Evolutionary conservation across 2,888 invertebrate species (phyloP), one percentile per base, ranked within the genome.

Genomic region (Pammene fasciana): DNA sequence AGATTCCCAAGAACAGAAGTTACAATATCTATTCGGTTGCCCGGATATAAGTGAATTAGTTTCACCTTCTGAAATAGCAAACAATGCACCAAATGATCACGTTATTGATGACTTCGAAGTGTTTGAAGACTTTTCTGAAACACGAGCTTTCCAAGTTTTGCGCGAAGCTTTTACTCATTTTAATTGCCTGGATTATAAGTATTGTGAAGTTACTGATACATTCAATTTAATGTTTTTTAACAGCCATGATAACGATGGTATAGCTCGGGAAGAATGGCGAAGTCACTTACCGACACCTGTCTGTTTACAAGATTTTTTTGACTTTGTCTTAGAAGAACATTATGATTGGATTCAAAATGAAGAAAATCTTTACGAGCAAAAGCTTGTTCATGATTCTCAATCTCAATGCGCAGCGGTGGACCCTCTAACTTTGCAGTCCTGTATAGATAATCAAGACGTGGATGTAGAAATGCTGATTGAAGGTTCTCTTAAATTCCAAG

Each of bases 221-320:
- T 83, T 88, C 54, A 72, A 90, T 72, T 73, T 91, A 45, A 90
- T 92, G 91, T 90, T 91, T 75, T 89, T 81, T 73, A 92, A 92
- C 72, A 91, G 87, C 72, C 86, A 88, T 55, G 85, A 92, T 72
- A 79, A 78, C 34, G 87, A 90, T 45, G 89, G 89, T 1, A 82
- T 92, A 72, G 76, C 87, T 3, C 82, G 86, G 36, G 85, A 89
- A 50, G 90, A 91, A 75, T 93, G 93, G 93, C 86, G 90, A 9
- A 81, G 85, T 76, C 89, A 92, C 77, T 80, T 93, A 71, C 78
- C 87, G 6, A 94, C 94, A 50, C 90, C 93, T 5, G 77, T 94
- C 36, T 92, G 93, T 72, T 81, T 94, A 54, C 89, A 92, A 81
- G 94, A 94, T 75, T 94, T 94, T 79, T 92, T 90, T 78, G 90